Evolutionary conservation across 2,888 invertebrate genomes (phyloP), one percentile per base, ranked within the genome.

Genomic region (Epinotia ramella): DNA sequence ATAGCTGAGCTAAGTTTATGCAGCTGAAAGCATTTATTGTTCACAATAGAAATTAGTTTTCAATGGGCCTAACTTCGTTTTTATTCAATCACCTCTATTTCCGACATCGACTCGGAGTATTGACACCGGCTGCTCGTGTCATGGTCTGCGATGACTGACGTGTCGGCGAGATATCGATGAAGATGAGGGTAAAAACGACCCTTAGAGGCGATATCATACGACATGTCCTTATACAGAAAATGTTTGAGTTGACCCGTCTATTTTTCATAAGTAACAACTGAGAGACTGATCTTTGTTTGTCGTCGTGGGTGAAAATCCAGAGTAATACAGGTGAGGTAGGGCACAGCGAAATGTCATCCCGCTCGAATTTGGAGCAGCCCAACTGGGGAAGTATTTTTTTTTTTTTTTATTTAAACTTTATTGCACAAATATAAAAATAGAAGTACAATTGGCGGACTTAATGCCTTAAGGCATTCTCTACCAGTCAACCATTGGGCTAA

Each of bases 141-240:
- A n/a, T n/a, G 53, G 5, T n/a, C 53, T n/a, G 1, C 53, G n/a
- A n/a, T 49, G 16, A 16, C n/a, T n/a, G 53, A 53, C 53, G 53
- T n/a, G 5, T 7, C 53, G 53, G 53, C n/a, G 53, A 53, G 53
- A 53, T 53, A 53, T 16, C 53, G 6, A n/a, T 53, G n/a, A 53
- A n/a, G 53, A n/a, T 53, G n/a, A 53, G 53, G 53, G 53, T 53
- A 53, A n/a, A 53, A n/a, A 53, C n/a, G n/a, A 53, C 49, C 49
- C 16, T 16, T n/a, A n/a, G n/a, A n/a, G 6, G 7, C n/a, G 49
- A 53, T 13, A 53, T n/a, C 16, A 53, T 53, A 16, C n/a, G 16
- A 49, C 49, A 49, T n/a, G n/a, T 16, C 6, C n/a, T 53, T n/a
- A 7, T 6, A 53, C n/a, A n/a, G 16, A n/a, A n/a, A 53, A 53